Percentiles rank a stretch among this genome's conserved stretches.
These are phyloP conservation scores for Typhlichthys eigenmanni DNA, from an alignment of 2,797 vertebrate species.

Conservation along the genomic window DNA sequence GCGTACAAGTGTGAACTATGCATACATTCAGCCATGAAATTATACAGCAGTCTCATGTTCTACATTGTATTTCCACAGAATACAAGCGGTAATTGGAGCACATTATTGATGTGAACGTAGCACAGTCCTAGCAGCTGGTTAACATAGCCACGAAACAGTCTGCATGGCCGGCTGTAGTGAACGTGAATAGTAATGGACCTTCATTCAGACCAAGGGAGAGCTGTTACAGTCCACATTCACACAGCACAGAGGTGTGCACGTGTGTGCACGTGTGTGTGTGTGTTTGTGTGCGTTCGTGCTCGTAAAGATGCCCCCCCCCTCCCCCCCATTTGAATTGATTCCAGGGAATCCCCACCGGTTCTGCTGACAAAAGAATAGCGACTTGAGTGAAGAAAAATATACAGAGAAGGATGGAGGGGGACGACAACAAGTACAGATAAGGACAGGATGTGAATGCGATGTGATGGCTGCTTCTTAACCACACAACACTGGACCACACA, in stretches of 20 bases:
- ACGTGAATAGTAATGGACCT: constrained; percentile 60
- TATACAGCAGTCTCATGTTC: too few species aligned
- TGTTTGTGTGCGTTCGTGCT: constrained; percentile 17
- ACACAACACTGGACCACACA: constrained; percentile 22
- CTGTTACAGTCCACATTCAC: constrained; percentile 57
- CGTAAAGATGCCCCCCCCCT: constrained; percentile 20
- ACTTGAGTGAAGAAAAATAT: constrained; percentile 17
- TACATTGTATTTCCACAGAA: too few species aligned
- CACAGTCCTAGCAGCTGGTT: background rate
- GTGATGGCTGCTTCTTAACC: constrained; percentile 50
- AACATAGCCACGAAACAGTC: constrained; percentile 33
- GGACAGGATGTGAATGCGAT: constrained; percentile 39
- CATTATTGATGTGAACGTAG: constrained; percentile 6
- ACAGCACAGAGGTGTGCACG: constrained; percentile 30
- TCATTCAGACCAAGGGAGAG: constrained; percentile 58
- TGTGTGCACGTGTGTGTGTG: constrained; percentile 16
- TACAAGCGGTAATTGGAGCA: background rate
- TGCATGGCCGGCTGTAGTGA: constrained; percentile 39
- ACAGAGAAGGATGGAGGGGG: background rate
- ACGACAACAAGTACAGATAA: constrained; percentile 18
- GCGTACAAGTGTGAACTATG: too few species aligned
- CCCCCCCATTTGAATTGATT: constrained; percentile 45
- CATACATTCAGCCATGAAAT: too few species aligned
- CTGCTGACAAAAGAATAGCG: constrained; percentile 41
- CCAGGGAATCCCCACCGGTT: constrained; percentile 60